phyloP scores from a whole-genome alignment of 2,797 vertebrate genomes.

The Gobio occitaniae region DNA sequence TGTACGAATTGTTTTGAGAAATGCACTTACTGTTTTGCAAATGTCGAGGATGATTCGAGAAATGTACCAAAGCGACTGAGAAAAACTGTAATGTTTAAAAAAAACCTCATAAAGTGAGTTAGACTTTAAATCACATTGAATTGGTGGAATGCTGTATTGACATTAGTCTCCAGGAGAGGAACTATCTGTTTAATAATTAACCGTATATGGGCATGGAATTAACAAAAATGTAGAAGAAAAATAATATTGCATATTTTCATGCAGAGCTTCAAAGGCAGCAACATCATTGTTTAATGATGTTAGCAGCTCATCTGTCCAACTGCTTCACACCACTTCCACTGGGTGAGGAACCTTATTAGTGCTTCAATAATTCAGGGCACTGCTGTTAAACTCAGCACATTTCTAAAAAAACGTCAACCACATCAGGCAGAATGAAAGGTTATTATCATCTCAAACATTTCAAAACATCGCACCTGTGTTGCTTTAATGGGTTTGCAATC shows the following conservation, averaged over 20 bases:
- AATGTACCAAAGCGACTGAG: too few relatives aligned
- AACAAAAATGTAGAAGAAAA: not conserved
- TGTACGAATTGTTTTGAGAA: too few relatives aligned
- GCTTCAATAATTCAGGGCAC: constrained; percentile 63
- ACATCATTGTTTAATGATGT: constrained; percentile 21
- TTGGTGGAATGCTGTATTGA: not conserved
- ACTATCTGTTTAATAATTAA: not conserved
- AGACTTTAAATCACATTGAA: not conserved
- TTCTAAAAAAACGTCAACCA: constrained; percentile 22
- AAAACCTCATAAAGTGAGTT: too few relatives aligned
- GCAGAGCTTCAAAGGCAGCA: constrained; percentile 47
- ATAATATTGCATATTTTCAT: constrained; percentile 43
- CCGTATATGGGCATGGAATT: not conserved
- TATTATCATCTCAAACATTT: constrained; percentile 30
- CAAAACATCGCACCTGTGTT: not conserved
- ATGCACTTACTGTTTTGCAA: too few relatives aligned
- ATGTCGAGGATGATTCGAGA: too few relatives aligned
- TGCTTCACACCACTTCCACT: constrained; percentile 54
- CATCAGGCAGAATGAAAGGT: not conserved
- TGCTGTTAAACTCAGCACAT: constrained; percentile 43
- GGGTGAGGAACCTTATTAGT: constrained; percentile 62
- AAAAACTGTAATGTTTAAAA: too few relatives aligned
- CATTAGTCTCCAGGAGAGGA: not conserved
- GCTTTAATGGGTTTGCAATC: not conserved
- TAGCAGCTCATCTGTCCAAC: constrained; percentile 11